Evolutionary conservation across 1,140 invertebrate genomes (phyloP).

Genomic region (Steinernema khuongi): DNA sequence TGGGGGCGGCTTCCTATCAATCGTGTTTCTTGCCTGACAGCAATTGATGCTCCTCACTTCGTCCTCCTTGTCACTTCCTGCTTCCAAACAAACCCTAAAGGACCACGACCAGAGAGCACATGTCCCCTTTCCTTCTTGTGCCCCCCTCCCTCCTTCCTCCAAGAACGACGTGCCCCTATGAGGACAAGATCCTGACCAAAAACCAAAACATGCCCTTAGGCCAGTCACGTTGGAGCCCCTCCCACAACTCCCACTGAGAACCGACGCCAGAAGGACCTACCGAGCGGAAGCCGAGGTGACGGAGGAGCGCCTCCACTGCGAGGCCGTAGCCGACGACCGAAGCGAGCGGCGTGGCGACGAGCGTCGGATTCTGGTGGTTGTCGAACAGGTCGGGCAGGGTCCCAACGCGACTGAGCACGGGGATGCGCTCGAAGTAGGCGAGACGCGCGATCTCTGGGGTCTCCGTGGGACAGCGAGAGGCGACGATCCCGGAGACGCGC

Average conservation of each 20-base stretch:
- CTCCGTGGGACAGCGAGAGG: constrained; percentile 39
- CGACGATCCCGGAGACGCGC: constrained; percentile 35
- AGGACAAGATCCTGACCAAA: too few relatives aligned
- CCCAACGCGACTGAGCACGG: constrained; percentile 39
- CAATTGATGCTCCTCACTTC: too few relatives aligned
- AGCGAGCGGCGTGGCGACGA: background rate
- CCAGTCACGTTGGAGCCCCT: too few relatives aligned
- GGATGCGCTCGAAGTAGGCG: constrained; percentile 45
- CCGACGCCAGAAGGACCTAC: background rate
- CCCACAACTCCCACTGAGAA: background rate
- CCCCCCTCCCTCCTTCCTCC: too few relatives aligned
- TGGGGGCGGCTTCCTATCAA: too few relatives aligned
- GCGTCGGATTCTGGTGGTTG: constrained; percentile 35
- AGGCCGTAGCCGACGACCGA: background rate
- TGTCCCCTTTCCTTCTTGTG: too few relatives aligned
- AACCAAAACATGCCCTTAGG: background rate
- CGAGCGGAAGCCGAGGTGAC: background rate
- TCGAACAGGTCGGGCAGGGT: constrained; percentile 27
- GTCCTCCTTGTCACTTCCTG: too few relatives aligned
- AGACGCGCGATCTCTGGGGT: constrained; percentile 38
- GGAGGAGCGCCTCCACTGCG: background rate
- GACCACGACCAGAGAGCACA: too few relatives aligned
- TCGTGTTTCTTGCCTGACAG: too few relatives aligned
- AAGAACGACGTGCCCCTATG: too few relatives aligned
- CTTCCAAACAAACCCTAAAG: too few relatives aligned